These are phyloP conservation scores for Bimastos eiseni DNA, from an alignment of 2,888 invertebrate species.

Conservation along the genomic window DNA sequence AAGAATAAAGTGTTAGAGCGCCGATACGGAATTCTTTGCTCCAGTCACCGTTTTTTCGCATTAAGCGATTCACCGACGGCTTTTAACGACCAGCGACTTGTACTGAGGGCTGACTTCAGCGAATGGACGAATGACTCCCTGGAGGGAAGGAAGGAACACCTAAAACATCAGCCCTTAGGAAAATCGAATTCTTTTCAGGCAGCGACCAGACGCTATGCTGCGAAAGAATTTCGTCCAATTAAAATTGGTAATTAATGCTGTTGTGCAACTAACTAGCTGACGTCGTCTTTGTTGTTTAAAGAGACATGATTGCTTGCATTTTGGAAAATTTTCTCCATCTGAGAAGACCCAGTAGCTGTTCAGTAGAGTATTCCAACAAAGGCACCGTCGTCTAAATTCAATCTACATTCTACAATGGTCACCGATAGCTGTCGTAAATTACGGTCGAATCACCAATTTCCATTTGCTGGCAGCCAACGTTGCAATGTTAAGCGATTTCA, in stretches of 20 bases:
- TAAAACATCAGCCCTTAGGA: background rate
- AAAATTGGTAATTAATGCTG: background rate
- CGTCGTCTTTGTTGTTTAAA: background rate
- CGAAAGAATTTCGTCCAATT: background rate
- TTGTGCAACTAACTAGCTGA: background rate
- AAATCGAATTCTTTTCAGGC: background rate
- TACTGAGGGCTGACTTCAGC: background rate
- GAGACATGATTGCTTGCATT: background rate
- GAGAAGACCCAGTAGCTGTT: too few relatives aligned
- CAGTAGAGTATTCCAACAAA: too few relatives aligned
- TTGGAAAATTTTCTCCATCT: background rate
- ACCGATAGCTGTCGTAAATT: background rate
- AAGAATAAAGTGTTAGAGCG: too few relatives aligned
- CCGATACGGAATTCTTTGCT: background rate
- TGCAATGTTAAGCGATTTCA: background rate
- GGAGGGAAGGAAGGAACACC: background rate
- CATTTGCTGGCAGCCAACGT: background rate
- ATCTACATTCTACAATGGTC: background rate
- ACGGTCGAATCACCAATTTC: background rate
- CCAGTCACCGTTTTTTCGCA: background rate
- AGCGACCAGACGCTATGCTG: background rate
- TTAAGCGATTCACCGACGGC: background rate
- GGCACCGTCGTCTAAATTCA: background rate
- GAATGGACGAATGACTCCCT: too few relatives aligned
- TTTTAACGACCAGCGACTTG: background rate